Evolutionary conservation across 1,140 invertebrate genomes (phyloP).

Genomic region (Pseudomyrmex dendroicus): DNA sequence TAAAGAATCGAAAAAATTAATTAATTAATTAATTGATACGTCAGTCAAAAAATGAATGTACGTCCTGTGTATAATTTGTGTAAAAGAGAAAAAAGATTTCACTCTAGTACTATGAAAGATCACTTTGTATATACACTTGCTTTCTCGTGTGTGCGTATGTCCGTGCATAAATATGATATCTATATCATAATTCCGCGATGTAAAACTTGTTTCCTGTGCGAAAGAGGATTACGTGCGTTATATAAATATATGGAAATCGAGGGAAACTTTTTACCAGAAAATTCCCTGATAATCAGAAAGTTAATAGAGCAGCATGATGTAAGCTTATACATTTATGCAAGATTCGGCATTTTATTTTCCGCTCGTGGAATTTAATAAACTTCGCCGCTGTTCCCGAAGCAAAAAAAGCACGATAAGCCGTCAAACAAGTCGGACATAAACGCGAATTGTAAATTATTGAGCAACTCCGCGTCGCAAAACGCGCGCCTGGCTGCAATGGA

Average conservation of each 20-base stretch:
- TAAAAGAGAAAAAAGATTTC: too few species aligned
- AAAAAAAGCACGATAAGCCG: constrained; percentile 24
- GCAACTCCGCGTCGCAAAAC: constrained; percentile 5
- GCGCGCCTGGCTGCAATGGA: constrained; percentile 16
- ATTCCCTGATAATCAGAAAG: constrained; percentile 37
- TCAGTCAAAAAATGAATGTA: not conserved
- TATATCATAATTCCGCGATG: too few species aligned
- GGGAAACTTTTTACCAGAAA: not conserved
- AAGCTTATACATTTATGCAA: constrained; percentile 43
- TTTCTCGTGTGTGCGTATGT: too few species aligned
- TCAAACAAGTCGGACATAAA: constrained; percentile 47
- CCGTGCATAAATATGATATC: too few species aligned
- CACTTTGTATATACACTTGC: too few species aligned
- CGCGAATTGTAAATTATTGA: constrained; percentile 53
- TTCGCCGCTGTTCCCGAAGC: not conserved
- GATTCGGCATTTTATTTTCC: constrained; percentile 49
- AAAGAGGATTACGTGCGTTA: not conserved
- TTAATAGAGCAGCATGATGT: constrained; percentile 4
- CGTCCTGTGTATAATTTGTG: too few species aligned
- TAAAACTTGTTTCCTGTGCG: not conserved
- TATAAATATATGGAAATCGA: not conserved
- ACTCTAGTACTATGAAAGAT: too few species aligned
- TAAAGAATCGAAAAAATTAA: too few species aligned
- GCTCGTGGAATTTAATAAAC: constrained; percentile 45
- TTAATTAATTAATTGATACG: too few species aligned